phyloP scores from a whole-genome alignment of 2,888 invertebrate species.

The Pelosia muscerda region DNA sequence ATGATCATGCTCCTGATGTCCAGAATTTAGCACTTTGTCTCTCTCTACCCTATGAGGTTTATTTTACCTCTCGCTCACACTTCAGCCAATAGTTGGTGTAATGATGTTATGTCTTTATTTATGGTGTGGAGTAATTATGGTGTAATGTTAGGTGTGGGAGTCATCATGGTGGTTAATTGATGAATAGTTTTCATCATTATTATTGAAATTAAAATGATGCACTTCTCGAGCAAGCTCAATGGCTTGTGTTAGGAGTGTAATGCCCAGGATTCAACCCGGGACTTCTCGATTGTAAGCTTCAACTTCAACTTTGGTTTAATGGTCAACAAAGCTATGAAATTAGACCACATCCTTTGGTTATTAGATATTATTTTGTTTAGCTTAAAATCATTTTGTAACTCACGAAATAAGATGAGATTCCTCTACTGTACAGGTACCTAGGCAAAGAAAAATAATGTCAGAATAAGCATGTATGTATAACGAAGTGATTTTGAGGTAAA shows the following conservation, averaged over 20 bases:
- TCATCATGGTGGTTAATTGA: neutral
- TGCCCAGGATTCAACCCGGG: no score
- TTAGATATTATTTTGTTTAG: slow-evolving; percentile 52
- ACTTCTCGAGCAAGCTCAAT: no score
- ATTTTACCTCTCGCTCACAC: neutral
- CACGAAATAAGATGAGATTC: slow-evolving; percentile 63
- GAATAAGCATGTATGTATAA: neutral
- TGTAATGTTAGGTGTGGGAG: neutral
- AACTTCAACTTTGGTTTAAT: neutral
- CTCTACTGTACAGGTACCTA: slow-evolving; percentile 68
- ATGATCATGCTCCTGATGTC: neutral
- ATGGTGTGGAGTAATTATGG: slow-evolving; percentile 24
- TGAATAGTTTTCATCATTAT: neutral
- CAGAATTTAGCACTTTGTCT: neutral
- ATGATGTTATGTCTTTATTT: slow-evolving; percentile 23
- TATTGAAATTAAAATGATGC: no score
- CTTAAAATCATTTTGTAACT: slow-evolving; percentile 62
- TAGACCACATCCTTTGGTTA: slow-evolving; percentile 45
- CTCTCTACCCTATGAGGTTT: neutral
- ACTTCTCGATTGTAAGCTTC: no score
- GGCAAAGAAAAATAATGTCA: slow-evolving; percentile 58
- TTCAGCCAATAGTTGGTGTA: slow-evolving; percentile 7
- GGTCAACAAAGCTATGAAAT: slow-evolving; percentile 34
- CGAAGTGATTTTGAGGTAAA: no score
- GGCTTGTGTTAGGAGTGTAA: no score